A percentile compares a stretch with the other conserved stretches of the same genome.
Evolutionary conservation across 2,113 vertebrate species (phyloP).

Genomic region (Asarcornis scutulata): DNA sequence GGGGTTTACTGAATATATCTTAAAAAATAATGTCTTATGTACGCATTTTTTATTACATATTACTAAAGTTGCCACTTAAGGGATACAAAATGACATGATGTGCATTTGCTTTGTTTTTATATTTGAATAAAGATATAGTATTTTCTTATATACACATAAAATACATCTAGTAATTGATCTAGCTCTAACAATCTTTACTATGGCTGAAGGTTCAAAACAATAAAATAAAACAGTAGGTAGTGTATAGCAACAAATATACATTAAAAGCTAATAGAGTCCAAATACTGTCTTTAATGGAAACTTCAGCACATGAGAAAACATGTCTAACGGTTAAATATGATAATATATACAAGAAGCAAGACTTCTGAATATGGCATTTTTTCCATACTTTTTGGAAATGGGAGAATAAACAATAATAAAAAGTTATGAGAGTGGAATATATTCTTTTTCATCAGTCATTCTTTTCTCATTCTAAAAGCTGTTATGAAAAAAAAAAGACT

Average conservation of each 20-base stretch:
- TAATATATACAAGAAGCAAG: not conserved
- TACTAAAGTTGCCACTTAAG: not conserved
- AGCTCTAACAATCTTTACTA: not conserved
- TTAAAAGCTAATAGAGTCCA: not conserved
- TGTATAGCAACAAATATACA: not conserved
- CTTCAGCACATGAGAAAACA: not conserved
- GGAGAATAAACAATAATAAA: not conserved
- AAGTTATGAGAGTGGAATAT: not conserved
- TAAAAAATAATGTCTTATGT: not conserved
- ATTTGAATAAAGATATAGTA: not conserved
- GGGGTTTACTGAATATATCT: not conserved
- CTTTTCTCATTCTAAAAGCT: not conserved
- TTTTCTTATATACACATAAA: not conserved
- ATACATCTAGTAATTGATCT: not conserved
- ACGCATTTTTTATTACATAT: not conserved
- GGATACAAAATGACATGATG: not conserved
- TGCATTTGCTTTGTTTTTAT: not conserved
- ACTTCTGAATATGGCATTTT: not conserved
- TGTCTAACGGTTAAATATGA: not conserved
- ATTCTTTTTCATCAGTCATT: not conserved
- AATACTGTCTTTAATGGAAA: not conserved
- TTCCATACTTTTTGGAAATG: not conserved
- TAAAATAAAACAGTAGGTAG: not conserved
- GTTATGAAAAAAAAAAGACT: not conserved
- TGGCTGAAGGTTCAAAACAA: not conserved